phyloP scores from a whole-genome alignment of 2,113 vertebrate genomes.

The Xenus cinereus region DNA sequence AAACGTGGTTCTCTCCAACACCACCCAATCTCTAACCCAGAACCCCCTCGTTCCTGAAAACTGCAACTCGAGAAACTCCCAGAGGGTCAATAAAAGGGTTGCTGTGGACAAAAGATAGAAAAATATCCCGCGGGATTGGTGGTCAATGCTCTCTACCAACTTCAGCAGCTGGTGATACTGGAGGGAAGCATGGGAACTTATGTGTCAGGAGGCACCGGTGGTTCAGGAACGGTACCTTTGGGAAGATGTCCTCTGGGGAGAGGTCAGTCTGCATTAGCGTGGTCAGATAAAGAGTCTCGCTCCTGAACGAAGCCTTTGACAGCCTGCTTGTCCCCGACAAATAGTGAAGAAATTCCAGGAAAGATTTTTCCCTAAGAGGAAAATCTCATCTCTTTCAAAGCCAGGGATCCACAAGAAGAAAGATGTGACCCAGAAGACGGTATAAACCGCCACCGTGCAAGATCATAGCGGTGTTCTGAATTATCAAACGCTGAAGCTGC shows the following conservation, averaged over 20 bases:
- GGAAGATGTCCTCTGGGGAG: background rate
- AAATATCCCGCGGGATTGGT: background rate
- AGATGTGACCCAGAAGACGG: background rate
- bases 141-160: background rate
- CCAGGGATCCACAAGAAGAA: background rate
- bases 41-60: background rate
- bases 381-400: background rate
- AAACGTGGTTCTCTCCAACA: background rate
- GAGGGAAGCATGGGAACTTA: background rate
- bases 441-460: background rate
- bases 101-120: background rate
- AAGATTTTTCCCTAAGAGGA: background rate
- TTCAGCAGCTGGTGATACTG: background rate
- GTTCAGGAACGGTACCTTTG: background rate
- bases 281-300: background rate
- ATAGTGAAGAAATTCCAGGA: background rate
- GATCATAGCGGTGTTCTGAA: background rate
- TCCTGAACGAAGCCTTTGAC: background rate
- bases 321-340: background rate
- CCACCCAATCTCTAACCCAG: background rate
- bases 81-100: background rate
- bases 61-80: accelerated
- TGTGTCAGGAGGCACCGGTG: background rate
- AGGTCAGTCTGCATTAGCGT: background rate
- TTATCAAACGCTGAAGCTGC: background rate